phyloP scores from a whole-genome alignment of 2,113 vertebrate genomes.

The Guaruba guarouba region DNA sequence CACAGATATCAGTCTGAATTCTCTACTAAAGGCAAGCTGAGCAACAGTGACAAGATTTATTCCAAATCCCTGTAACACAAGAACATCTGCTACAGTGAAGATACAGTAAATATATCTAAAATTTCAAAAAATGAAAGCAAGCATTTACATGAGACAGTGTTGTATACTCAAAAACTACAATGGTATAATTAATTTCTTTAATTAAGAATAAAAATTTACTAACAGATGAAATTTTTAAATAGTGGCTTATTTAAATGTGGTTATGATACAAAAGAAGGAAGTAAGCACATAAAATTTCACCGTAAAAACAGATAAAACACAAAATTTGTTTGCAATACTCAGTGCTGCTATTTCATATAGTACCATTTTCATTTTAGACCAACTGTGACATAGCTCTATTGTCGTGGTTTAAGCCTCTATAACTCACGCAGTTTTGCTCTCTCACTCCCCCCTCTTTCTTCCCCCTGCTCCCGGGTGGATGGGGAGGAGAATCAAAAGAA shows the following conservation, averaged over 20 bases:
- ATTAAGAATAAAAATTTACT: background rate
- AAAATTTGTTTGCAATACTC: background rate
- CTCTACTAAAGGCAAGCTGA: background rate
- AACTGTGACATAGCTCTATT: background rate
- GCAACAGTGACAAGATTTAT: background rate
- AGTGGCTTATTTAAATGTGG: background rate
- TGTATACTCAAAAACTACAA: background rate
- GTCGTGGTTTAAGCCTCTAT: too few relatives aligned
- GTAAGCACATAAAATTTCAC: background rate
- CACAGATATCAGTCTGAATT: background rate
- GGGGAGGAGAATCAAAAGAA: too few relatives aligned
- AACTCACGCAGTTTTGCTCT: too few relatives aligned
- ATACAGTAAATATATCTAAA: background rate
- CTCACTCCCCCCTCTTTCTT: too few relatives aligned
- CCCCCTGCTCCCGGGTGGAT: too few relatives aligned
- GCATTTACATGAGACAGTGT: background rate
- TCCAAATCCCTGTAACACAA: background rate
- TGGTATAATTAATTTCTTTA: background rate
- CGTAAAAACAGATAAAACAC: background rate
- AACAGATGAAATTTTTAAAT: background rate
- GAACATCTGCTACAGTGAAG: background rate
- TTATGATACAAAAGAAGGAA: background rate
- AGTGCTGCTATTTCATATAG: background rate
- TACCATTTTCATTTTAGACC: background rate
- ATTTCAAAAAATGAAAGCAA: background rate